phyloP scores from a whole-genome alignment of 2,888 invertebrate genomes.

The Drosophila maculinotata region DNA sequence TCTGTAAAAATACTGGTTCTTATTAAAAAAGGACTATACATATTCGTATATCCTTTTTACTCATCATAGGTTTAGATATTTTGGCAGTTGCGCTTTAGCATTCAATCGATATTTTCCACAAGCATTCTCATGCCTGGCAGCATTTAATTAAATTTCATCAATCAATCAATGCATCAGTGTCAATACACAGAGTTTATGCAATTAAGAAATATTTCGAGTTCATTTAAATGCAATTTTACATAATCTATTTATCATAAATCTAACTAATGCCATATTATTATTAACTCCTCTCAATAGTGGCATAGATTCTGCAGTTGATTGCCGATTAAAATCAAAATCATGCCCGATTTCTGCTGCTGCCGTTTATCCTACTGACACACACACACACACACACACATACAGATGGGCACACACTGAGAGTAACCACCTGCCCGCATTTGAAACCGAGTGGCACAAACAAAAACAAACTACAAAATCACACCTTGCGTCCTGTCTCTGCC shows the following conservation, averaged over 20 bases:
- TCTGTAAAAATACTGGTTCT: no score
- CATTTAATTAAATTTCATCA: constrained; percentile 52
- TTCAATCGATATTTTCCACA: constrained; percentile 13
- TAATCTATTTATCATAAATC: constrained; percentile 55
- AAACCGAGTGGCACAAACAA: constrained; percentile 48
- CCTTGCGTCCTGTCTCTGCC: constrained; percentile 62
- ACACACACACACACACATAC: not conserved
- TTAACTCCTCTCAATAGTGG: not conserved
- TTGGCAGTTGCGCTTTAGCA: constrained; percentile 2
- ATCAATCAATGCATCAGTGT: constrained; percentile 24
- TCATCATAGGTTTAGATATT: no score
- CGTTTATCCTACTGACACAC: not conserved
- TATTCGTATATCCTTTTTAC: no score
- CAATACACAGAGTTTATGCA: constrained; percentile 4
- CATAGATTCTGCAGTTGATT: constrained; percentile 7
- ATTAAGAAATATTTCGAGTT: constrained; percentile 22
- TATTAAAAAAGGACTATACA: no score
- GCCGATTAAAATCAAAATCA: constrained; percentile 30
- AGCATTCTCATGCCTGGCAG: not conserved
- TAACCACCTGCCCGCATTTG: constrained; percentile 69
- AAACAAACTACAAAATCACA: constrained; percentile 62
- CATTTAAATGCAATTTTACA: constrained; percentile 61
- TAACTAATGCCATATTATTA: constrained; percentile 38
- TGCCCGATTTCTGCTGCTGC: not conserved
- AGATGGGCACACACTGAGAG: constrained; percentile 1